Evolutionary conservation across 2,797 vertebrate species (phyloP).

Genomic region (Microctenopoma stevenorrisi): DNA sequence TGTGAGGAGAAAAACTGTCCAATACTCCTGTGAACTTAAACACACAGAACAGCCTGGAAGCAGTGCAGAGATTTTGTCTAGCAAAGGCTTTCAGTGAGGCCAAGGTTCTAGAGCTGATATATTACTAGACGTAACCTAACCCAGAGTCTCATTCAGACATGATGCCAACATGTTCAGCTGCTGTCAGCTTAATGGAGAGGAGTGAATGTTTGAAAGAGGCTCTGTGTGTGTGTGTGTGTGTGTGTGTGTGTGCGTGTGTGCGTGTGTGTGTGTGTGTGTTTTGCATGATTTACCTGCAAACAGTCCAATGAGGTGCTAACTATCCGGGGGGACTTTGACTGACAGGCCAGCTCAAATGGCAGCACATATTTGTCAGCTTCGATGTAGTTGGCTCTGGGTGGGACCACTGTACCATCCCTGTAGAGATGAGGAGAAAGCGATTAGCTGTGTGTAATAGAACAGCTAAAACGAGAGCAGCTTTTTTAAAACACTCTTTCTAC

Average conservation of each 20-base stretch:
- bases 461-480: background rate
- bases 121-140: too few species aligned
- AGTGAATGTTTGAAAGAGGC: background rate
- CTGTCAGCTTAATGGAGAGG: too few species aligned
- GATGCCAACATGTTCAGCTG: too few species aligned
- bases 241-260: too few species aligned
- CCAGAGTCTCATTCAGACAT: too few species aligned
- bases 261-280: background rate
- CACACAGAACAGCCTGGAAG: too few species aligned
- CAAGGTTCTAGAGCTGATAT: too few species aligned
- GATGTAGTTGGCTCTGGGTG: slow-evolving; percentile 95
- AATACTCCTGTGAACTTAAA: too few species aligned
- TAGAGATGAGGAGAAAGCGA: slow-evolving; percentile 14
- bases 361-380: slow-evolving; percentile 98
- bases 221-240: too few species aligned
- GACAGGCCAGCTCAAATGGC: slow-evolving; percentile 97
- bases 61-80: too few species aligned
- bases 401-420: slow-evolving; percentile 89
- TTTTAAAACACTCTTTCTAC: background rate
- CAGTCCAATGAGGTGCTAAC: slow-evolving; percentile 97
- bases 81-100: too few species aligned
- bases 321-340: slow-evolving; percentile 95
- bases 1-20: too few species aligned
- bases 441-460: slow-evolving; percentile 13
- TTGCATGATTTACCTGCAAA: slow-evolving; percentile 86